Evolutionary conservation across 2,888 invertebrate species (phyloP), one percentile per base, ranked within the genome.

Genomic region (Zygogramma bicolorata): DNA sequence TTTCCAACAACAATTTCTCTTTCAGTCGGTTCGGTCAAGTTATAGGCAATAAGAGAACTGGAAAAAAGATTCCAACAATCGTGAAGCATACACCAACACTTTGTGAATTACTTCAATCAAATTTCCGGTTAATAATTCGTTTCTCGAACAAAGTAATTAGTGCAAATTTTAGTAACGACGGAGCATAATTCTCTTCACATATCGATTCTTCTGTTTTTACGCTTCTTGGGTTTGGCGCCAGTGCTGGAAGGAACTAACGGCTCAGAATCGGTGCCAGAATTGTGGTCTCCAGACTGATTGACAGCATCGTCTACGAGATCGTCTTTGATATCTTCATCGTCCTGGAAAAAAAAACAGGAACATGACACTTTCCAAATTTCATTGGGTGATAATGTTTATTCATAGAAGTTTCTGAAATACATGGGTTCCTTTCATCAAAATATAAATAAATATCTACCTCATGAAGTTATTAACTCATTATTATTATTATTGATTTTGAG

Each of bases 251-350:
- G 42, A 13, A 74, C 68, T 65, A 73, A 71, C 20, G 46, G 22
- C 59, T 77, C 75, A 6, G 77, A 76, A 42, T 75, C 77, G 5
- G 71, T 72, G 18, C 71, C 73, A 10, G 77, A 75, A 46, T 76
- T 70, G 20, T 60, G 49, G 29, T 60, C 74, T 0, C 71, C 78
- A 13, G 75, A 77, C n/a, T 76, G 75, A 27, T 77, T 75, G 42
- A 38, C 68, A 8, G 83, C 86, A 76, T 93, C 93, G 77, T 93
- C 93, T 0, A 92, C 88, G 0, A 93, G 88, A 82, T 93, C 93
- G 69, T 93, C 93, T 79, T 92, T 91, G 40, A 92, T 88, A 75
- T 92, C 88, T 80, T 92, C 92, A 85, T 92, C 89, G 61, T 85
- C 84, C 85, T 86, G 74, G 74, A 81, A 80, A 67, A 76, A n/a